phyloP scores from a whole-genome alignment of 2,113 vertebrate species.

The Heptranchias perlo region DNA sequence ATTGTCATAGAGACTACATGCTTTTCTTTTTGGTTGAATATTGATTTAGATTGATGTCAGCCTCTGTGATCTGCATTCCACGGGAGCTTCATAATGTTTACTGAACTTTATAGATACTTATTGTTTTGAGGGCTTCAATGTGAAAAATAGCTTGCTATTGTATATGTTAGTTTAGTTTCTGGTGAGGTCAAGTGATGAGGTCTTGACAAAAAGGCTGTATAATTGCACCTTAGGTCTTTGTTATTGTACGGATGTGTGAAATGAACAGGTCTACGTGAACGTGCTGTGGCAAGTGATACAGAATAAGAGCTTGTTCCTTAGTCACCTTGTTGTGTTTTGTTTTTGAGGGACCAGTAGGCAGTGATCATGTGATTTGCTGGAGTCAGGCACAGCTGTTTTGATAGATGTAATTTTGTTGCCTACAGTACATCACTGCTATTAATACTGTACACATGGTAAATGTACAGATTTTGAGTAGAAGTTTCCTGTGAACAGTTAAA shows the following conservation, averaged over 20 bases:
- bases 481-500: neutral
- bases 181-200: neutral
- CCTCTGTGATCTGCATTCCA: neutral
- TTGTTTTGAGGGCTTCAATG: neutral
- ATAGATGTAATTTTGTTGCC: neutral
- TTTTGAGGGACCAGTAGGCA: neutral
- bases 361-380: neutral
- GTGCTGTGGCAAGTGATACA: neutral
- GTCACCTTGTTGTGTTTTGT: neutral
- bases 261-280: neutral
- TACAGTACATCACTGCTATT: neutral
- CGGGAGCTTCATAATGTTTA: neutral
- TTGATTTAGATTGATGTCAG: neutral
- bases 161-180: neutral
- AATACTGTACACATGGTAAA: neutral
- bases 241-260: neutral
- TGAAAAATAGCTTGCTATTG: neutral
- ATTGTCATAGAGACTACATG: neutral
- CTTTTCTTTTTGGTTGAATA: neutral
- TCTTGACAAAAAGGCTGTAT: neutral
- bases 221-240: neutral
- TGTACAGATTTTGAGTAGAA: neutral
- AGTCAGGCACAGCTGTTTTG: neutral
- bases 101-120: neutral
- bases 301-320: neutral